Conservation (phyloP, 1,140 invertebrate species). For the Planococcus citri region DNA sequence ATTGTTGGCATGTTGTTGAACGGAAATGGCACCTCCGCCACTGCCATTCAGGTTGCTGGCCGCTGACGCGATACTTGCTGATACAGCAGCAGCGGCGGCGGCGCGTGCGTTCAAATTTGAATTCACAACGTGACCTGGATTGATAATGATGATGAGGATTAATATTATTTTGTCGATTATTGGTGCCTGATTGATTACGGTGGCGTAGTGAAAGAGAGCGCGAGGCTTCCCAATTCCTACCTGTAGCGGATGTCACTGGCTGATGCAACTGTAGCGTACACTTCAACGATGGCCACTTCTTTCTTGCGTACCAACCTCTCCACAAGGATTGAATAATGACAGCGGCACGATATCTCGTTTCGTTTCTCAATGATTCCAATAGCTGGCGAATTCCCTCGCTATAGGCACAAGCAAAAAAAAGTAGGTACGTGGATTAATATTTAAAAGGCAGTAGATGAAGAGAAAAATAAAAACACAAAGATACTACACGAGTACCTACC, state of each 20-base stretch:
- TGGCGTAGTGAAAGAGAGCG: too few species aligned
- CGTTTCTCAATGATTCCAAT: constrained; percentile 53
- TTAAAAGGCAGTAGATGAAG: too few species aligned
- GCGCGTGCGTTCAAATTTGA: not conserved
- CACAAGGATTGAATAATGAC: constrained; percentile 61
- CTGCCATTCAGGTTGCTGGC: not conserved
- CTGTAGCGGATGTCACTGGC: constrained; percentile 19
- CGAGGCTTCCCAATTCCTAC: not conserved
- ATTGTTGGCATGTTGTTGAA: constrained; percentile 13
- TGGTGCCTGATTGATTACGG: not conserved
- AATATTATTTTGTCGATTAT: not conserved
- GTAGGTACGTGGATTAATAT: not conserved
- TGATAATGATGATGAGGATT: not conserved
- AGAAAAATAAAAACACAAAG: too few species aligned
- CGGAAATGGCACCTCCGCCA: not conserved
- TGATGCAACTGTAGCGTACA: constrained; percentile 32
- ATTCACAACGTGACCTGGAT: not conserved
- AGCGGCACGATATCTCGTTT: constrained; percentile 63
- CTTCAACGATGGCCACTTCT: constrained; percentile 51
- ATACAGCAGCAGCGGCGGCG: too few species aligned
- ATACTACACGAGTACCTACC: too few species aligned
- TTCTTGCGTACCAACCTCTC: constrained; percentile 61
- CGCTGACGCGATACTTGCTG: not conserved
- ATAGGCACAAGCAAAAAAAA: constrained; percentile 24
- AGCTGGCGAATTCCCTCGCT: constrained; percentile 86